Evolutionary conservation across 1,140 invertebrate genomes (phyloP), one percentile per base, ranked within the genome.

Genomic region (Nephotettix cincticeps): DNA sequence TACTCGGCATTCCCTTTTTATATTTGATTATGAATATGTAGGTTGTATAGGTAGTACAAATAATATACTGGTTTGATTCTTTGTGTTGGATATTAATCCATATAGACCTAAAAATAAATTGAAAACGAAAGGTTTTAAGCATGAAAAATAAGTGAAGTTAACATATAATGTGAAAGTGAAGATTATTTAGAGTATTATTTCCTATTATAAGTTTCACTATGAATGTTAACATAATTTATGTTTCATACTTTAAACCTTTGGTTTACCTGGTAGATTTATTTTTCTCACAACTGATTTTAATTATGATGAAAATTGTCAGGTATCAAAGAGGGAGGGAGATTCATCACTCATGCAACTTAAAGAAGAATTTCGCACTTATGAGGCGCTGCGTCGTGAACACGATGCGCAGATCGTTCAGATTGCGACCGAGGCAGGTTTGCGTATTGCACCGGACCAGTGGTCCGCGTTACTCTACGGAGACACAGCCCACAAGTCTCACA

Each of bases 361-460:
- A 80, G 96, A 99, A 78, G 97, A 99, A 78, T 99, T 98, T 78
- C 87, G 97, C 17, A 94, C 93, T 0, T 99, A 99, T 79, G 96
- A 99, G 72, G 89, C 93, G 1, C 80, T 99, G 19, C 85, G 98
- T 65, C 84, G 95, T 0, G 97, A 99, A 79, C 98, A 99, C 78
- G 97, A 99, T 82, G 93, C 96, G n/a, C 98, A 99, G 81, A 97
- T 97, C 75, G 94, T 97, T 9, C 94, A 97, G 83, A 99, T 99
- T 75, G 97, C 97, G 0, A 95, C 95, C 0, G 98, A 99, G 83
- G 96, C 96, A 19, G 97, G 97, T 13, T 83, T 99, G 3, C 85
- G 97, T 40, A 99, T 99, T 70, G 95, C 96, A 0, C 97, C 98
- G 0, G 98, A 99, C 79, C 97, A 99, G 79, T 99, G 97, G 98